Conservation (phyloP, 2,797 vertebrate genomes). For the Gallinago solitaria region DNA sequence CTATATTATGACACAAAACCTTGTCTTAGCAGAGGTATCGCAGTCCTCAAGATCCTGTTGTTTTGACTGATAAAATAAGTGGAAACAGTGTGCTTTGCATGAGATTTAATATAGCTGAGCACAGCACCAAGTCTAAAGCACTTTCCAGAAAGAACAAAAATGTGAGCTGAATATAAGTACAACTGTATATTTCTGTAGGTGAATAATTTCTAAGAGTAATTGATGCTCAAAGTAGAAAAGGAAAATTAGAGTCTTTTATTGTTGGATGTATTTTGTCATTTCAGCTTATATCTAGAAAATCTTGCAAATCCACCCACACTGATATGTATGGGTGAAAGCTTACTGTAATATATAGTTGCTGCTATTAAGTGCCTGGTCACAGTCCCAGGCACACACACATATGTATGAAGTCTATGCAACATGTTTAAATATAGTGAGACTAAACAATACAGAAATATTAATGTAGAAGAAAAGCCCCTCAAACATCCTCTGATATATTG, state of each 20-base stretch:
- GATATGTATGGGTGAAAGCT: background rate
- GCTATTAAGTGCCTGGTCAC: background rate
- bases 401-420: background rate
- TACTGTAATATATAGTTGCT: background rate
- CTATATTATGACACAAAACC: background rate
- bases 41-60: background rate
- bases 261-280: background rate
- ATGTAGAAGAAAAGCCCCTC: background rate
- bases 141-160: conserved; percentile 5
- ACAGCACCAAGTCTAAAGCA: background rate
- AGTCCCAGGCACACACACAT: background rate
- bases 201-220: background rate
- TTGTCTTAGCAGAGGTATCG: background rate
- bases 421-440: background rate
- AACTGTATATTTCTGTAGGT: background rate
- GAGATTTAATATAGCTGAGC: conserved; percentile 33
- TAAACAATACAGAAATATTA: background rate
- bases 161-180: conserved; percentile 23
- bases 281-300: background rate
- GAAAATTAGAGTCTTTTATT: background rate
- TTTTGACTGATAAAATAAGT: conserved; percentile 1
- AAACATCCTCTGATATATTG: background rate
- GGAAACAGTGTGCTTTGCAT: background rate
- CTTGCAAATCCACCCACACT: background rate
- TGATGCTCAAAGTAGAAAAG: background rate